Evolutionary conservation across 2,113 vertebrate species (phyloP).

Genomic region (Cynocephalus volans): DNA sequence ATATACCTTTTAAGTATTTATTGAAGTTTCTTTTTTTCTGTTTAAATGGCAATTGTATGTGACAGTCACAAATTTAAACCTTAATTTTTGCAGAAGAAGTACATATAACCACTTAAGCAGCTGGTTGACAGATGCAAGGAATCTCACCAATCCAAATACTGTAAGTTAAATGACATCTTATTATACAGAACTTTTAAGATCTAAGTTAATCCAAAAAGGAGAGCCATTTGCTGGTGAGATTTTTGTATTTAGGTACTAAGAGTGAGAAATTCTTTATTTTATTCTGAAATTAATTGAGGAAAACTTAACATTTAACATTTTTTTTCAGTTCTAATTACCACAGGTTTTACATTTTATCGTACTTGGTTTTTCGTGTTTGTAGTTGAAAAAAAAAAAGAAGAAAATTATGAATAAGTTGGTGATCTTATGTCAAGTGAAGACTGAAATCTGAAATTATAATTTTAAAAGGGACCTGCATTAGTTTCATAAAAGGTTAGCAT

Average conservation of each 20-base stretch:
- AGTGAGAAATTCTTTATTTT: conserved; percentile 60
- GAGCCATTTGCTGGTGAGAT: conserved; percentile 45
- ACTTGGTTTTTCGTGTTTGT: conserved; percentile 55
- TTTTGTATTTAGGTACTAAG: conserved; percentile 42
- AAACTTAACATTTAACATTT: background rate
- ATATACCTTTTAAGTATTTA: conserved; percentile 43
- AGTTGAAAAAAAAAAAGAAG: conserved; percentile 17
- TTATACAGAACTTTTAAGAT: conserved; percentile 11
- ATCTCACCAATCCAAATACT: conserved; percentile 99
- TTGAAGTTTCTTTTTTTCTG: conserved; percentile 47
- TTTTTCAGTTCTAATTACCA: conserved; percentile 11
- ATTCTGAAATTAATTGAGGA: conserved; percentile 60
- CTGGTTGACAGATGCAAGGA: conserved; percentile 99
- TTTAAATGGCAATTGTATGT: conserved; percentile 60
- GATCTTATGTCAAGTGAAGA: background rate
- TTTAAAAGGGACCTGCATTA: conserved; percentile 26
- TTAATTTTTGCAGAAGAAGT: conserved; percentile 94
- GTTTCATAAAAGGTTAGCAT: conserved; percentile 7
- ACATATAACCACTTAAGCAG: conserved; percentile 99
- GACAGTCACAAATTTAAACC: conserved; percentile 73
- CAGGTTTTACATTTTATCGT: background rate
- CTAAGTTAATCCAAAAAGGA: conserved; percentile 44
- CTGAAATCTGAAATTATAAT: conserved; percentile 58
- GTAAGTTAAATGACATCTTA: conserved; percentile 90
- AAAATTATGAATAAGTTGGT: background rate